Percentiles rank a stretch among this genome's conserved stretches.
These are phyloP conservation scores for Cichladusa arquata DNA, from an alignment of 2,113 vertebrate species.

Conservation along the genomic window DNA sequence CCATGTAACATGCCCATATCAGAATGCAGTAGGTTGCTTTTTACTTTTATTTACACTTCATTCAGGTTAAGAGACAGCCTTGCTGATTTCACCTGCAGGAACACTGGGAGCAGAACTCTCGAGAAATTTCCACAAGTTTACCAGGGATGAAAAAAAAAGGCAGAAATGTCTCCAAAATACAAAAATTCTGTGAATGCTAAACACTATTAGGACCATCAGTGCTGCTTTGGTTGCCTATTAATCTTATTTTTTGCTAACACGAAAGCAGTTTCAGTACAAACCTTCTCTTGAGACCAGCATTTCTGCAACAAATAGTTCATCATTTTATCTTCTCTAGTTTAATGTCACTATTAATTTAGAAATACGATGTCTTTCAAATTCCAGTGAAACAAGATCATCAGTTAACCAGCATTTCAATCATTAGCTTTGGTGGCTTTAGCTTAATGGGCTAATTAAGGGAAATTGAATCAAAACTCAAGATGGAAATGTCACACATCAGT, in stretches of 20 bases:
- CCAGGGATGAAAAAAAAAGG: neutral
- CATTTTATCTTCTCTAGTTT: conserved; percentile 33
- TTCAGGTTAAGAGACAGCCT: neutral
- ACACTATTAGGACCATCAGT: neutral
- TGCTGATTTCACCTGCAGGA: neutral
- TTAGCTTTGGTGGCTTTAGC: conserved; percentile 47
- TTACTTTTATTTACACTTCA: neutral
- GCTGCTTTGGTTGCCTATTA: neutral
- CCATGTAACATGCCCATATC: neutral
- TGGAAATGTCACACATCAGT: conserved; percentile 48
- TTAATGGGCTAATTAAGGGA: conserved; percentile 56
- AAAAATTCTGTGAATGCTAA: neutral
- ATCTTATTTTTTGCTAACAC: neutral
- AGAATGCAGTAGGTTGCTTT: neutral
- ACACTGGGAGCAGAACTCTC: neutral
- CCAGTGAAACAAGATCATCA: conserved; percentile 41
- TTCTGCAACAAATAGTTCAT: conserved; percentile 35
- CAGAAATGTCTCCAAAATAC: neutral
- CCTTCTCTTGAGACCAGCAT: conserved; percentile 7
- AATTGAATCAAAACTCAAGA: conserved; percentile 59
- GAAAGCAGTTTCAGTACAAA: neutral
- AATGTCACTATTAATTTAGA: conserved; percentile 50
- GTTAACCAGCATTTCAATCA: conserved; percentile 47
- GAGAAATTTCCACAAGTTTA: neutral
- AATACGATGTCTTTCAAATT: conserved; percentile 47